A percentile compares a stretch with the other conserved stretches of the same genome.
Conservation (phyloP, 2,888 invertebrate genomes). For the Oxyteleia sp. region DNA sequence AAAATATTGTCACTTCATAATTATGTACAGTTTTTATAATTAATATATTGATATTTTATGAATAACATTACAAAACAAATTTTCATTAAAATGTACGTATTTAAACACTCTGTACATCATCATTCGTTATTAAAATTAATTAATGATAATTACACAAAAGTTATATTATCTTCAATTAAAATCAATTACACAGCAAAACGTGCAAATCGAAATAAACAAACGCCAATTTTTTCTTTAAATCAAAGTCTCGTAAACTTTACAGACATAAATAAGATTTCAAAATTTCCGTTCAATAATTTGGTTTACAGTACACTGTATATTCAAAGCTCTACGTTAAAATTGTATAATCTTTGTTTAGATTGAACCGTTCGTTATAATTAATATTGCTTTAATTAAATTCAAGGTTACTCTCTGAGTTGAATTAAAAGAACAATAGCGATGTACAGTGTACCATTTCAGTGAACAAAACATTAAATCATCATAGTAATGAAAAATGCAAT, state of each 20-base stretch:
- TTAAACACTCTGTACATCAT: no score
- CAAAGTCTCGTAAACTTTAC: not conserved
- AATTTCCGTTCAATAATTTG: constrained; percentile 45
- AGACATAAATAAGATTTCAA: constrained; percentile 47
- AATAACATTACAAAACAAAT: constrained; percentile 11
- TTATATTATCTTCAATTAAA: no score
- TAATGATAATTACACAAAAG: not conserved
- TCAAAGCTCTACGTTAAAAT: constrained; percentile 17
- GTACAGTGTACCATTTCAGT: constrained; percentile 30
- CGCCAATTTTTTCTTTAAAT: no score
- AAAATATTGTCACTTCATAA: constrained; percentile 42
- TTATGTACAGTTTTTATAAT: constrained; percentile 32
- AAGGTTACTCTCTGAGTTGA: constrained; percentile 9
- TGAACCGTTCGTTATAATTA: constrained; percentile 35
- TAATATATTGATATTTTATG: not conserved
- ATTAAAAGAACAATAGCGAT: constrained; percentile 15
- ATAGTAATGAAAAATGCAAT: constrained; percentile 11
- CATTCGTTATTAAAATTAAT: not conserved
- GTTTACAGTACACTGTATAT: constrained; percentile 43
- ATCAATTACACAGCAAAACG: no score
- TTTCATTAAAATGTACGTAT: not conserved
- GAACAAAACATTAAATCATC: not conserved
- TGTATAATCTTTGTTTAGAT: constrained; percentile 22
- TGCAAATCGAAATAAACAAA: no score
- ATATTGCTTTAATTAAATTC: constrained; percentile 35